Conservation (phyloP, 1,140 invertebrate species). For the Drosophila novamexicana region DNA sequence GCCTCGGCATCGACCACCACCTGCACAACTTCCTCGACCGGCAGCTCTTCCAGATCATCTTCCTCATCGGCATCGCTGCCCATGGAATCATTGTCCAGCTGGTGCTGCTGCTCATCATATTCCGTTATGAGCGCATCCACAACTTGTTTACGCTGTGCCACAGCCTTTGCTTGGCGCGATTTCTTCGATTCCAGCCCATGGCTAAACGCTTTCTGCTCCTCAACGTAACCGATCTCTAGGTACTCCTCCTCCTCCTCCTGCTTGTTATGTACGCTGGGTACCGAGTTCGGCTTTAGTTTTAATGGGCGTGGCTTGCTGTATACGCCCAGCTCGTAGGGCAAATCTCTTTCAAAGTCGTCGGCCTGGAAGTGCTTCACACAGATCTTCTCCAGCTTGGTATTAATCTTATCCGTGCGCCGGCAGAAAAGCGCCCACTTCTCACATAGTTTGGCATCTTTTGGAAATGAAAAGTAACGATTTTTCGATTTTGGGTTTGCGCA, state of each 20-base stretch:
- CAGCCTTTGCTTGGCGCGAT: neutral
- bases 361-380: neutral
- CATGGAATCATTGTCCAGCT: neutral
- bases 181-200: too few species aligned
- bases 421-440: neutral
- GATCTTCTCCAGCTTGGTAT: slow-evolving; percentile 1
- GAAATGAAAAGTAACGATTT: slow-evolving; percentile 15
- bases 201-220: neutral
- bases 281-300: slow-evolving; percentile 3
- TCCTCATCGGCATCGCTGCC: neutral
- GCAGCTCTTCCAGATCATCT: neutral
- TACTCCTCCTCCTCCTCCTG: neutral
- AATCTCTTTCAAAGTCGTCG: slow-evolving; percentile 13
- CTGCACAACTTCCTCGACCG: neutral
- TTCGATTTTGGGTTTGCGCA: slow-evolving; percentile 3
- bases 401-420: neutral
- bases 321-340: slow-evolving; percentile 9
- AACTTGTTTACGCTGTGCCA: neutral
- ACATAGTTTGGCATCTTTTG: neutral
- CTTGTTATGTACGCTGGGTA: neutral
- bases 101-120: slow-evolving; percentile 3
- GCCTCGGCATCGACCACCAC: slow-evolving; percentile 20
- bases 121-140: slow-evolving; percentile 5
- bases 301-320: slow-evolving; percentile 8
- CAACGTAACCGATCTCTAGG: neutral